Evolutionary conservation across 2,113 vertebrate species (phyloP).

Genomic region (Eulacestoma nigropectus): DNA sequence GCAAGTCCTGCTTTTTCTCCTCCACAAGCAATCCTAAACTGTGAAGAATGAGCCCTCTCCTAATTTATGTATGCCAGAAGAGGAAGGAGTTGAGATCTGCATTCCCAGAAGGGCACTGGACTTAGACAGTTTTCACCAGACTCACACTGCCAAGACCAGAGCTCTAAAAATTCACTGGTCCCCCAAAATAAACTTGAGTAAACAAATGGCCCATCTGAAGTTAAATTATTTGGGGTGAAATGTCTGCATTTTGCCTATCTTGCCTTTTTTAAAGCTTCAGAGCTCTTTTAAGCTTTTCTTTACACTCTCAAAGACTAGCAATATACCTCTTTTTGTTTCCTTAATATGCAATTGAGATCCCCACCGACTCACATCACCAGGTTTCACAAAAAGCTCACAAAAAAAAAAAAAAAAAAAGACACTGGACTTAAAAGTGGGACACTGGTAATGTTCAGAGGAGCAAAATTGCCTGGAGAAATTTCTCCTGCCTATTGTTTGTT

Average conservation of each 20-base stretch:
- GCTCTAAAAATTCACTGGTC: background rate
- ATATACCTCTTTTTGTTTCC: background rate
- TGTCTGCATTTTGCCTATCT: background rate
- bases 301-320: background rate
- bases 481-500: background rate
- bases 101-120: background rate
- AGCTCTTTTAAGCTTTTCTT: background rate
- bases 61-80: background rate
- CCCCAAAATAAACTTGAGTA: background rate
- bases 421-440: background rate
- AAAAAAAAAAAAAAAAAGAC: background rate
- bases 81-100: background rate
- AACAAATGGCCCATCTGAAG: background rate
- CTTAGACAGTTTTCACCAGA: background rate
- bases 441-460: background rate
- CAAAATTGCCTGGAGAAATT: background rate
- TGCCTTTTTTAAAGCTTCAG: background rate
- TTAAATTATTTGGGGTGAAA: background rate
- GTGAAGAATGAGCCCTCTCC: background rate
- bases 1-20: background rate
- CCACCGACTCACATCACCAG: background rate
- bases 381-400: background rate
- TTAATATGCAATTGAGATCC: background rate
- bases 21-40: background rate
- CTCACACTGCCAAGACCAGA: background rate